A percentile compares a stretch with the other conserved stretches of the same genome.
Conservation (phyloP, 2,888 invertebrate genomes). For the Serrognathus titanus region DNA sequence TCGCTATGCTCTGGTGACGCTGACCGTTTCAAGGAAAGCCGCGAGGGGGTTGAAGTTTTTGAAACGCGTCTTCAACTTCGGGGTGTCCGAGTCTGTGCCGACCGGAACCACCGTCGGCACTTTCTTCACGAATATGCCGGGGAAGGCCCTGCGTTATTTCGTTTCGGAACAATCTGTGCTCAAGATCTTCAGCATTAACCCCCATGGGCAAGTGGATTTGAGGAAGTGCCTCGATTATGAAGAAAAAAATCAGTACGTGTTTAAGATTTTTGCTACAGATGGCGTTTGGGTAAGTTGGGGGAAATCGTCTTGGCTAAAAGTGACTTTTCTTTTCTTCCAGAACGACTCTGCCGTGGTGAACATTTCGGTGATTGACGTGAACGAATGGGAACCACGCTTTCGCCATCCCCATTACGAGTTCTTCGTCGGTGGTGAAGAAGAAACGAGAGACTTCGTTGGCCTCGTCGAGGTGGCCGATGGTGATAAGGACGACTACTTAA, state of each 20-base stretch:
- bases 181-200: conserved; percentile 72
- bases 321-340: conserved; percentile 57
- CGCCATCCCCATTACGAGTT: conserved; percentile 86
- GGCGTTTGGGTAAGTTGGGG: conserved; percentile 60
- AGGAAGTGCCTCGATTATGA: conserved; percentile 77
- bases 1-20: conserved; percentile 80
- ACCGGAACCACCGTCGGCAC: conserved; percentile 71
- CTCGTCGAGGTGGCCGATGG: conserved; percentile 85
- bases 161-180: conserved; percentile 71
- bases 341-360: conserved; percentile 82
- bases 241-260: conserved; percentile 64
- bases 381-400: conserved; percentile 93
- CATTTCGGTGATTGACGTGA: conserved; percentile 78
- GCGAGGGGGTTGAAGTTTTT: conserved; percentile 58
- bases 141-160: conserved; percentile 68
- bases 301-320: no score
- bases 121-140: conserved; percentile 62
- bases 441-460: conserved; percentile 51
- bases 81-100: conserved; percentile 73
- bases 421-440: conserved; percentile 46
- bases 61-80: conserved; percentile 66
- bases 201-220: conserved; percentile 76
- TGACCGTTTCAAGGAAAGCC: conserved; percentile 61
- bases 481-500: conserved; percentile 71
- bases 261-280: conserved; percentile 81